phyloP scores from a whole-genome alignment of 1,140 invertebrate genomes.

The Myzus persicae region DNA sequence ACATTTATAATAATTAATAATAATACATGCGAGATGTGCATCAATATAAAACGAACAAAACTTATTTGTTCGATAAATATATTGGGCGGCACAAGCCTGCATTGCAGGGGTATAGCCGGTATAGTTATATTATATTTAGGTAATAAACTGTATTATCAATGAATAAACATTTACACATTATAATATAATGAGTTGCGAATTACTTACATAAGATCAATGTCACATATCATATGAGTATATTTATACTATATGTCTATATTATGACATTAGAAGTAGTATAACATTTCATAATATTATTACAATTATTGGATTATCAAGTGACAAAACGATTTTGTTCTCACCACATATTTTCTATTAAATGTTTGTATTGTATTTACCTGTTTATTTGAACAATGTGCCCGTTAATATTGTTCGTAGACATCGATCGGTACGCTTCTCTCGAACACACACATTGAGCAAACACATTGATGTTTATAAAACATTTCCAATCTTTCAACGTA shows the following conservation, averaged over 20 bases:
- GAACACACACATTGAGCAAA: conserved; percentile 68
- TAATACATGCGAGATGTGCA: not conserved
- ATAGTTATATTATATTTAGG: not conserved
- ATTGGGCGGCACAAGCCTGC: not conserved
- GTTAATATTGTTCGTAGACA: conserved; percentile 64
- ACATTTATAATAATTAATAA: too few relatives aligned
- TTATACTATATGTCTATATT: too few relatives aligned
- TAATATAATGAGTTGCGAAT: not conserved
- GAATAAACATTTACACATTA: not conserved
- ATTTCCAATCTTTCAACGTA: conserved; percentile 61
- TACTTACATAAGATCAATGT: not conserved
- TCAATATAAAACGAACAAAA: not conserved
- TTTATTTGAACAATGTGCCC: conserved; percentile 66
- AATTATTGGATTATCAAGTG: not conserved
- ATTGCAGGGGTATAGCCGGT: not conserved
- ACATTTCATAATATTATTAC: too few relatives aligned
- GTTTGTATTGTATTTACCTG: conserved; percentile 62
- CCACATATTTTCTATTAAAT: not conserved
- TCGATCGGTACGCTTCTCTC: conserved; percentile 68
- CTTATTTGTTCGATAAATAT: not conserved
- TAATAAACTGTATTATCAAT: not conserved
- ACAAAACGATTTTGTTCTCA: not conserved
- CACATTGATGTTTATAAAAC: conserved; percentile 68
- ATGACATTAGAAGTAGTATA: not conserved
- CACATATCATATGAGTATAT: not conserved